phyloP scores from a whole-genome alignment of 2,113 vertebrate species.

The Tympanuchus pallidicinctus region DNA sequence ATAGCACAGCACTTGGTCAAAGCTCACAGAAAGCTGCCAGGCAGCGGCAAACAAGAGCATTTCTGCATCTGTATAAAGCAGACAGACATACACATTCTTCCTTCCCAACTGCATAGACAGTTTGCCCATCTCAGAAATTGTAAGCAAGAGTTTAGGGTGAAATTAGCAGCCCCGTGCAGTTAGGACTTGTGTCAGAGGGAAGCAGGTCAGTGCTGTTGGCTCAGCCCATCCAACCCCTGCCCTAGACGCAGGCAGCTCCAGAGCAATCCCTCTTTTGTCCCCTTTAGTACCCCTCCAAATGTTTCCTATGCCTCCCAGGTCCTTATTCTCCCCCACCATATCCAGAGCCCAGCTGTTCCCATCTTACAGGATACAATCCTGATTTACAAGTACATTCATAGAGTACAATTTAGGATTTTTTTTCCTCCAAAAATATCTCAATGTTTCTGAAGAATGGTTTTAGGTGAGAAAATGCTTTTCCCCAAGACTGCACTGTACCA shows the following conservation, averaged over 20 bases:
- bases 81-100: neutral
- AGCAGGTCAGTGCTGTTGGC: neutral
- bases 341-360: neutral
- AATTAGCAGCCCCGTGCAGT: neutral
- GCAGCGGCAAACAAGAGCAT: neutral
- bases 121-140: too few species aligned
- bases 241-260: neutral
- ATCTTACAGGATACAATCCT: neutral
- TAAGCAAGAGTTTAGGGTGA: neutral
- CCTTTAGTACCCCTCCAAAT: neutral
- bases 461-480: neutral
- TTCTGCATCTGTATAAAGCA: neutral
- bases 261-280: neutral
- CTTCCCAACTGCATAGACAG: neutral
- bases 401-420: neutral
- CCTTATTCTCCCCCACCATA: neutral
- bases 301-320: neutral
- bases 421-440: neutral
- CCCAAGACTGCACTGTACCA: neutral
- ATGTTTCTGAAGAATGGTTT: neutral
- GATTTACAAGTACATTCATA: neutral
- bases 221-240: neutral
- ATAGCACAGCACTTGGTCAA: neutral
- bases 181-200: neutral
- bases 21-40: neutral